Base-by-base conservation (phyloP, 2,888 invertebrate genomes). In the Melangyna quadrimaculata region DNA sequence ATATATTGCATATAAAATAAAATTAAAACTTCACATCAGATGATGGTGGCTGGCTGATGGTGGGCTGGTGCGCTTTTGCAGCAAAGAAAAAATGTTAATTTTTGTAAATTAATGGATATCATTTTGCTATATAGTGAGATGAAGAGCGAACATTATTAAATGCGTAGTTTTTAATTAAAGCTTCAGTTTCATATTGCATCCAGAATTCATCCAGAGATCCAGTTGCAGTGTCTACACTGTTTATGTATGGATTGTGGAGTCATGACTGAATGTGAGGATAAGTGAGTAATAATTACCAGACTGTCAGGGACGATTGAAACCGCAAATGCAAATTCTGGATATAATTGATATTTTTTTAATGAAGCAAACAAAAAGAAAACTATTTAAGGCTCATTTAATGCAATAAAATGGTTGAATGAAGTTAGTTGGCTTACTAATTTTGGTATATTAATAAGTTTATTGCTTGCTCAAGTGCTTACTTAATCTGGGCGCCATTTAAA, bases 71-170 rank as follows among this genome's bases (percentile, higher is more conserved):
- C n/a, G 7, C 37, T 37, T 27, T 27, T 51, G 67, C 32, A 29
- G 65, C 51, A 24, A 51, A 74, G 69, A 75, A 72, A 80, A 75
- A 72, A 80, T 78, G 63, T 65, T 81, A 81, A 78, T 86, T 86
- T 84, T 81, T 74, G 48, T 81, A 59, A 86, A 86, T 86, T 81
- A 86, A 77, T 81, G 48, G 70, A 77, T 73, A 81, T 86, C 73
- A 73, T 67, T 84, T 84, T 45, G 75, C 43, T 75, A 29, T 40
- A n/a, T n/a, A n/a, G 55, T 57, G 71, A 73, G 72, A 55, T 63
- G 77, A 32, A 59, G 37, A 71, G 79, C 55, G 43, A 72, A 43
- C 65, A 57, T 22, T 48, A 70, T 78, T 73, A 48, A 78, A 53
- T 55, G 63, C 45, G 48, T 78, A 63, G 29, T 73, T 78, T 51